These are phyloP conservation scores for Gasterosteus aculeatus DNA, from an alignment of 2,113 vertebrate species.

Conservation along the genomic window DNA sequence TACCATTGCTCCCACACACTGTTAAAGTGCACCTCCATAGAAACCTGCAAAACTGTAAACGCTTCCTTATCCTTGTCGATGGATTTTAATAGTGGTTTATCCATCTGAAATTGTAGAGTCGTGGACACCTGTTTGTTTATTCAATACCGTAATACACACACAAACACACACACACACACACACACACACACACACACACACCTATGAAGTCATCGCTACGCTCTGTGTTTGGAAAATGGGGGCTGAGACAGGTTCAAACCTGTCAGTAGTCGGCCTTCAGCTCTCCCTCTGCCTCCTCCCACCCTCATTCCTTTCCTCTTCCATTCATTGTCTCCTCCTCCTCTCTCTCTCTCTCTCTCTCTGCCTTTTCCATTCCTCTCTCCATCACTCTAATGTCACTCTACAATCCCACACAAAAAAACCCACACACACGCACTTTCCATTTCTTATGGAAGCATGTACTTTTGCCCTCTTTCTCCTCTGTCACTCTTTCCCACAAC, in stretches of 20 bases:
- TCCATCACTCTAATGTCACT: conserved; percentile 48
- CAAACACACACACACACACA: conserved; percentile 21
- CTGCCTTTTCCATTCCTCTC: conserved; percentile 63
- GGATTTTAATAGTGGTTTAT: neutral
- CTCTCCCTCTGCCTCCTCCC: conserved; percentile 52
- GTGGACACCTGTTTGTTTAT: conserved; percentile 24
- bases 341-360: conserved; percentile 24
- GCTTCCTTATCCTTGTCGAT: neutral
- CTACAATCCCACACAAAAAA: conserved; percentile 3
- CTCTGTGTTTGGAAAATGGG: conserved; percentile 69
- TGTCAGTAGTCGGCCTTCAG: conserved; percentile 59
- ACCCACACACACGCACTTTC: conserved; percentile 45
- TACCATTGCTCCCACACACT: neutral
- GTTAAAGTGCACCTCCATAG: neutral
- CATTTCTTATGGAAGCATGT: conserved; percentile 68
- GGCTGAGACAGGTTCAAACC: conserved; percentile 77
- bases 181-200: conserved; percentile 33
- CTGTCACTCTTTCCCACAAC: conserved; percentile 65
- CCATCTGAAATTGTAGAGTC: neutral
- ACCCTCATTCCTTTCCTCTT: conserved; percentile 60
- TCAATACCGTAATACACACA: conserved; percentile 16
- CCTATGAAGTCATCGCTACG: conserved; percentile 74
- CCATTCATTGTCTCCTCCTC: conserved; percentile 61
- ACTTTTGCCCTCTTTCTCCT: conserved; percentile 41
- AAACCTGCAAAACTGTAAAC: neutral